A percentile compares a stretch with the other conserved stretches of the same genome.
These are phyloP conservation scores for Halocynthia aurantium DNA, from an alignment of 23 tunicate species.

Conservation along the genomic window DNA sequence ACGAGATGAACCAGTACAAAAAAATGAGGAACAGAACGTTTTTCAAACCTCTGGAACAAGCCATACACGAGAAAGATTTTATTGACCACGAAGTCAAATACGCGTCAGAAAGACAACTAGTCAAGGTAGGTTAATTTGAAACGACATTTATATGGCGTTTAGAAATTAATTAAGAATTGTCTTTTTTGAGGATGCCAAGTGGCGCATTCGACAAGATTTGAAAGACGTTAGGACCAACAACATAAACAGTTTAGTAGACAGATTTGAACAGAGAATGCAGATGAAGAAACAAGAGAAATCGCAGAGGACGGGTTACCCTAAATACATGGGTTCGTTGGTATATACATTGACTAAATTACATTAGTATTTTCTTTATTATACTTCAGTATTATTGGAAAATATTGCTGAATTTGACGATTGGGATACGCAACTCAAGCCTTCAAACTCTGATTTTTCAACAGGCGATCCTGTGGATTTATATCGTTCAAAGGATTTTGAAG, in stretches of 20 bases:
- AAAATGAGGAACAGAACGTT: slow-evolving; percentile 46
- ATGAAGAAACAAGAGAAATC: slow-evolving; percentile 60
- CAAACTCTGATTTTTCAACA: no score
- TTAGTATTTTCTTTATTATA: not conserved
- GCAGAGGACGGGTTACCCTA: slow-evolving; percentile 54
- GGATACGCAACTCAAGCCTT: no score
- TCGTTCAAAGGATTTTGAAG: not conserved
- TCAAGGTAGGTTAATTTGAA: slow-evolving; percentile 24
- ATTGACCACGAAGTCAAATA: slow-evolving; percentile 72
- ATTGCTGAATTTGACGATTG: not conserved
- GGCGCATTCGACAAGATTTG: slow-evolving; percentile 62
- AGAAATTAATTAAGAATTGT: not conserved
- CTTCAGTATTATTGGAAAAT: not conserved
- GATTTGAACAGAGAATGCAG: slow-evolving; percentile 67
- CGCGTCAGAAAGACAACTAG: slow-evolving; percentile 71
- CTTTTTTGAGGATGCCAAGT: slow-evolving; percentile 55
- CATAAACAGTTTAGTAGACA: slow-evolving; percentile 65
- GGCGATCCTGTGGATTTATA: not conserved
- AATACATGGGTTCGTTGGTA: slow-evolving; percentile 43
- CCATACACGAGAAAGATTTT: slow-evolving; percentile 64
- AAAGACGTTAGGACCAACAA: slow-evolving; percentile 73
- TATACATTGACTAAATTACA: not conserved
- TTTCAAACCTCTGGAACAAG: slow-evolving; percentile 73
- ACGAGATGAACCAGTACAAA: slow-evolving; percentile 75
- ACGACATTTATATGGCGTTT: not conserved